Percentiles rank a stretch among this genome's conserved stretches.
phyloP scores from a whole-genome alignment of 2,797 vertebrate species.

The Aldrovandia affinis region DNA sequence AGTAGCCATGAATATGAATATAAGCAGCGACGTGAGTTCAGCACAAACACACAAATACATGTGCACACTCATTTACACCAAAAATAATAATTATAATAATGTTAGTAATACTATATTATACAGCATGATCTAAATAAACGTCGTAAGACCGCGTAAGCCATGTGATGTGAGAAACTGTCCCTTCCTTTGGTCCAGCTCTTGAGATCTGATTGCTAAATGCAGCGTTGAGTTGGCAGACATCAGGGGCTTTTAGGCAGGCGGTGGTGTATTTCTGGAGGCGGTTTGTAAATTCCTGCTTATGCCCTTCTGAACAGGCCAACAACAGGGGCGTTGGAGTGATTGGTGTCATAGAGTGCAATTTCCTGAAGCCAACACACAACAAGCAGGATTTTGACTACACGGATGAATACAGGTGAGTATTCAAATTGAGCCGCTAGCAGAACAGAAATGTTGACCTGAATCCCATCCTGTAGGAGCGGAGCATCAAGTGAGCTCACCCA shows the following conservation, averaged over 20 bases:
- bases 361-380: slow-evolving; percentile 81
- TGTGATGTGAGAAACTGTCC: neutral
- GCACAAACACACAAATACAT: no score
- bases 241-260: no score
- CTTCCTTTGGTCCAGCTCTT: neutral
- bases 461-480: neutral
- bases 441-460: neutral
- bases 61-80: no score
- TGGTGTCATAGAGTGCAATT: slow-evolving; percentile 82
- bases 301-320: slow-evolving; percentile 54
- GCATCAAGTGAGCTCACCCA: no score
- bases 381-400: slow-evolving; percentile 87
- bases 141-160: no score
- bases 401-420: slow-evolving; percentile 77
- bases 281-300: no score
- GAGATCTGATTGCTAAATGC: neutral
- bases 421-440: no score
- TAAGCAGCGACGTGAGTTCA: no score
- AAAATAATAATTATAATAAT: no score
- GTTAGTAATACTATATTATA: no score
- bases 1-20: no score
- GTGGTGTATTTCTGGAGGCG: neutral
- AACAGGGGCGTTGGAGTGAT: slow-evolving; percentile 78
- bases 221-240: neutral
- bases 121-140: no score